Evolutionary conservation across 2,888 invertebrate genomes (phyloP), one percentile per base, ranked within the genome.

Genomic region (Xestoiulus laeticollis): DNA sequence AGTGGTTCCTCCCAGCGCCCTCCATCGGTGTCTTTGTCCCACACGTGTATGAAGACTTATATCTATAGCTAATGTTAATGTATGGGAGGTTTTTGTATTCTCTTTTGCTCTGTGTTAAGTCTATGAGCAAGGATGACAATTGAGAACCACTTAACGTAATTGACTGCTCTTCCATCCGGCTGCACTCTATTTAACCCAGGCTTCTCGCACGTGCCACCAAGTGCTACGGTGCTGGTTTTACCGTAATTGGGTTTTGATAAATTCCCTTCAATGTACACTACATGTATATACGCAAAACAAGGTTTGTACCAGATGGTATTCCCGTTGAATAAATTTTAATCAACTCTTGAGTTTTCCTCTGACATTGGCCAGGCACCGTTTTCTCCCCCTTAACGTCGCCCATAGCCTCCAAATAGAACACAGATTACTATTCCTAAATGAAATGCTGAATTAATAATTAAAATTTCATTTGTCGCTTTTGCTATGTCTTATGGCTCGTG

Each of bases 91-190:
- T 78, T 78, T 78, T 78, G 78, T 78, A 8, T 8, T 30, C 30
- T 26, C 22, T 6, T 1, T 59, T n/a, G 59, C 59, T 59, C n/a
- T 59, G 59, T 1, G 26, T 32, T 78, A 48, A 48, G 78, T 32
- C 78, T 32, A 30, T 30, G 78, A 53, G 86, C n/a, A 30, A 87
- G 53, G 87, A 87, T 87, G 88, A 87, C 87, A 88, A 87, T 88
- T 85, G 88, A 59, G 87, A 87, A 87, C 88, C 88, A 88, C 88
- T 88, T 88, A 88, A 88, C 87, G 86, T 88, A 88, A 88, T 88
- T 88, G 87, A 87, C 87, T 87, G 86, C 83, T 88, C 86, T 88
- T 88, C 88, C 88, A 85, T 88, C 82, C 85, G 44, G 87, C 83
- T 88, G 86, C 88, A 88, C 88, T 88, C 87, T 88, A 88, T 87